Evolutionary conservation across 1,140 invertebrate species (phyloP).

Genomic region (Neomicropteryx cornuta): DNA sequence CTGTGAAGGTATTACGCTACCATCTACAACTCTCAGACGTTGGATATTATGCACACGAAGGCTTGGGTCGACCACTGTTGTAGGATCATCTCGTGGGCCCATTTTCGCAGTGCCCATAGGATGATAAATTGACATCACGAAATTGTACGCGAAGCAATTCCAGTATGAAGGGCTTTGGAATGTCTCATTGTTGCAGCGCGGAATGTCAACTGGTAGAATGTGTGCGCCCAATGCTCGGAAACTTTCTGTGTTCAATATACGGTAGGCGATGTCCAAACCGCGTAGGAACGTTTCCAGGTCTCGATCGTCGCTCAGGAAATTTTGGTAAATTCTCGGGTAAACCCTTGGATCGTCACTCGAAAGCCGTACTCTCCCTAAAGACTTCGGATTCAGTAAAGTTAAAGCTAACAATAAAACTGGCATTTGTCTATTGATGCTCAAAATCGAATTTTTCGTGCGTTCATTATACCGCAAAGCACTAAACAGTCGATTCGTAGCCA

Average conservation of each 20-base stretch:
- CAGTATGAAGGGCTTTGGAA: constrained; percentile 66
- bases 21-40: constrained; percentile 24
- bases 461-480: too few species aligned
- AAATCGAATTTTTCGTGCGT: too few species aligned
- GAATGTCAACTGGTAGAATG: constrained; percentile 56
- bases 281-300: constrained; percentile 30
- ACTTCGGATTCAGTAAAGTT: constrained; percentile 33
- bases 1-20: constrained; percentile 58
- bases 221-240: constrained; percentile 61
- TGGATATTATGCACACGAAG: constrained; percentile 24
- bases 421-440: too few species aligned
- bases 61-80: constrained; percentile 32
- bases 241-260: constrained; percentile 47
- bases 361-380: constrained; percentile 33
- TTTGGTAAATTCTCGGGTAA: constrained; percentile 46
- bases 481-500: too few species aligned
- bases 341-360: constrained; percentile 53
- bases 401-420: too few species aligned
- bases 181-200: constrained; percentile 50
- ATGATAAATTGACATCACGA: constrained; percentile 26
- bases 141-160: constrained; percentile 55
- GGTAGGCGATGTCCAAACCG: constrained; percentile 23
- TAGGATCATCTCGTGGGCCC: constrained; percentile 27
- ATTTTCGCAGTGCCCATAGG: constrained; percentile 39
- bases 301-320: constrained; percentile 16